Percentiles rank a stretch among this genome's conserved stretches.
phyloP scores from a whole-genome alignment of 2,888 invertebrate genomes.

The Tribolium freemani region DNA sequence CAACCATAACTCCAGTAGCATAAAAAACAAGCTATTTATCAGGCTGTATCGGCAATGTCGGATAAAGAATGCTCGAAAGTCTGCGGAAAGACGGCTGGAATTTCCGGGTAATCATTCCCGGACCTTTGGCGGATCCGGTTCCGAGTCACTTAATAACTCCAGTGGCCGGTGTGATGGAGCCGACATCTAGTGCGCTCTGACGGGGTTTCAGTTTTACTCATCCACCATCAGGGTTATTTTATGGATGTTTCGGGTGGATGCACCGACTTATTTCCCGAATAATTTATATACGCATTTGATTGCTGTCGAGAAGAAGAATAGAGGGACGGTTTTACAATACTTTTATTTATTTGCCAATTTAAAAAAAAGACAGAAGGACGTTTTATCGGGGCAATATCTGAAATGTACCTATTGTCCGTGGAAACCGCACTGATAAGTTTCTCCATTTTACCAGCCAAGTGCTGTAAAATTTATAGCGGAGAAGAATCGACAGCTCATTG shows the following conservation, averaged over 20 bases:
- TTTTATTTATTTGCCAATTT: slow-evolving; percentile 32
- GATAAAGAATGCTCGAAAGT: slow-evolving; percentile 59
- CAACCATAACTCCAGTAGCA: slow-evolving; percentile 49
- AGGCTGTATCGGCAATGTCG: slow-evolving; percentile 55
- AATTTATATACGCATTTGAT: slow-evolving; percentile 29
- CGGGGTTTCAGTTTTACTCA: slow-evolving; percentile 35
- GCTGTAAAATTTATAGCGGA: slow-evolving; percentile 31
- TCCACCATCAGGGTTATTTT: slow-evolving; percentile 40
- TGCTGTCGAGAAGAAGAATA: slow-evolving; percentile 2
- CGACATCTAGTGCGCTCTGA: slow-evolving; percentile 40
- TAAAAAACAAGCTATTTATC: slow-evolving; percentile 58
- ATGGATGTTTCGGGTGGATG: slow-evolving; percentile 27
- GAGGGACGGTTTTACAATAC: slow-evolving; percentile 13
- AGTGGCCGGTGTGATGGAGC: slow-evolving; percentile 50
- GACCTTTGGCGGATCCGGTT: slow-evolving; percentile 56
- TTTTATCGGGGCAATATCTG: slow-evolving; percentile 31
- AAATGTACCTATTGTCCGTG: slow-evolving; percentile 33
- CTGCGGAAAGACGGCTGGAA: slow-evolving; percentile 57
- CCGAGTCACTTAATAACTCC: slow-evolving; percentile 60
- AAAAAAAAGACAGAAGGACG: slow-evolving; percentile 28
- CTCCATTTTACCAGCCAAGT: slow-evolving; percentile 30
- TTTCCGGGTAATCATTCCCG: slow-evolving; percentile 61
- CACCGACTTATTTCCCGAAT: slow-evolving; percentile 16
- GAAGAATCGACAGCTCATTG: slow-evolving; percentile 31
- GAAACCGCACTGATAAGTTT: slow-evolving; percentile 35